These are phyloP conservation scores for Syngnathus acus DNA, from an alignment of 2,797 vertebrate species.

Conservation along the genomic window DNA sequence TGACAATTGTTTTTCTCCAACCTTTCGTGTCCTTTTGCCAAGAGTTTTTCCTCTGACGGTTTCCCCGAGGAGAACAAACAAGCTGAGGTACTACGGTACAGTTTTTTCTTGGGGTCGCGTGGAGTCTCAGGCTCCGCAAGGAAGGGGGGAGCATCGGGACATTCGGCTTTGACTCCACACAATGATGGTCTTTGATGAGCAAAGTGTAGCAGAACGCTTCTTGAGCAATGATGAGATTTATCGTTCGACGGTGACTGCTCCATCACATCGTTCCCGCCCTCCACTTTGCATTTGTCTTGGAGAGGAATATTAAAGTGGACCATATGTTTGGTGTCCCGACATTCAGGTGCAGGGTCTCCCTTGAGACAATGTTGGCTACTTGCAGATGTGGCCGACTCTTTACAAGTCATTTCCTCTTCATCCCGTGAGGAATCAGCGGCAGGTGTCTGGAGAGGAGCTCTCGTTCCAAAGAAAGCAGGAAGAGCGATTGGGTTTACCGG, in stretches of 20 bases:
- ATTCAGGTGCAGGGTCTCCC: slow-evolving; percentile 60
- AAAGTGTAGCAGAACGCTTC: slow-evolving; percentile 73
- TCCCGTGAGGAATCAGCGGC: slow-evolving; percentile 59
- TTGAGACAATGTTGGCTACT: slow-evolving; percentile 77
- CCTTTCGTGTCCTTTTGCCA: slow-evolving; percentile 53
- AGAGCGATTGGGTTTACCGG: slow-evolving; percentile 71
- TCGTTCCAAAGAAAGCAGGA: slow-evolving; percentile 52
- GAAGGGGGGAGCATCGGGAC: slow-evolving; percentile 42
- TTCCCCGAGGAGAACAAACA: slow-evolving; percentile 68
- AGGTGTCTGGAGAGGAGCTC: slow-evolving; percentile 66
- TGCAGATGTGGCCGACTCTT: slow-evolving; percentile 69
- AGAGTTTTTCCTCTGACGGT: slow-evolving; percentile 45
- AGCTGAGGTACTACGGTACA: slow-evolving; percentile 74
- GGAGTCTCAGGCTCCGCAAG: slow-evolving; percentile 41
- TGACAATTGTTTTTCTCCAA: slow-evolving; percentile 59
- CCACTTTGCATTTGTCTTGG: slow-evolving; percentile 55
- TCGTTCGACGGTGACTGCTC: slow-evolving; percentile 51
- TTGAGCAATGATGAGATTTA: slow-evolving; percentile 66
- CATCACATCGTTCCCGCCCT: slow-evolving; percentile 36
- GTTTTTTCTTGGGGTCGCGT: slow-evolving; percentile 54
- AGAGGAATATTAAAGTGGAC: slow-evolving; percentile 71
- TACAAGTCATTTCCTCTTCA: slow-evolving; percentile 62
- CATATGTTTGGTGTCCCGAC: slow-evolving; percentile 72
- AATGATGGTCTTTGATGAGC: slow-evolving; percentile 65
- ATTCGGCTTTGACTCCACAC: slow-evolving; percentile 45